Evolutionary conservation across 2,888 invertebrate genomes (phyloP).

Genomic region (Cetonia aurata): DNA sequence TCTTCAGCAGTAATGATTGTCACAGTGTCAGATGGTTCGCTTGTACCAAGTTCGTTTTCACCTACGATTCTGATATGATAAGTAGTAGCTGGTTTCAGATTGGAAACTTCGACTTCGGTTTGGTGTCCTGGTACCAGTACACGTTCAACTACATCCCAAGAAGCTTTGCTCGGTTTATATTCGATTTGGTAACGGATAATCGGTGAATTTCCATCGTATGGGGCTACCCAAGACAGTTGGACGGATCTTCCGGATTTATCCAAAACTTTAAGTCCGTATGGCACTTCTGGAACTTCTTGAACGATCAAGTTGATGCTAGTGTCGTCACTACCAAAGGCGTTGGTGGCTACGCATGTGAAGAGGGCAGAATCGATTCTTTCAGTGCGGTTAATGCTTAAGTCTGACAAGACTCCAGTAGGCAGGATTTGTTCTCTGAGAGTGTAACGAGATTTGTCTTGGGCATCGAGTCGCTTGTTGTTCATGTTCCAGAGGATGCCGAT

Average conservation of each 20-base stretch:
- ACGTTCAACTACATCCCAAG: conserved; percentile 89
- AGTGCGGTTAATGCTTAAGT: conserved; percentile 89
- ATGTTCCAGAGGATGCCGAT: conserved; percentile 96
- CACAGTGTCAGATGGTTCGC: conserved; percentile 92
- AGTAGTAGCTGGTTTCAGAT: conserved; percentile 89
- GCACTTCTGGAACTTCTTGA: conserved; percentile 92
- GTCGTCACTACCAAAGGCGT: conserved; percentile 94
- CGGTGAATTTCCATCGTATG: conserved; percentile 92
- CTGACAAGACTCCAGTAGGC: conserved; percentile 88
- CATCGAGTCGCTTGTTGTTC: conserved; percentile 92
- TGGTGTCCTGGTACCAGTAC: conserved; percentile 92
- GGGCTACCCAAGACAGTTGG: conserved; percentile 92
- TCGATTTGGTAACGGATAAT: conserved; percentile 84
- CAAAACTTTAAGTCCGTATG: conserved; percentile 87
- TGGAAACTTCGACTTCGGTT: conserved; percentile 90
- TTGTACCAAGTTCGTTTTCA: conserved; percentile 93
- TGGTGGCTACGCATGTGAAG: conserved; percentile 93
- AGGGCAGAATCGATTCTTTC: conserved; percentile 90
- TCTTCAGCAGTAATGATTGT: conserved; percentile 97
- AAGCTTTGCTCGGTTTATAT: conserved; percentile 87
- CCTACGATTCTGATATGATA: conserved; percentile 94
- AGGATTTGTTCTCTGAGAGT: conserved; percentile 90
- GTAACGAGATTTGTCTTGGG: conserved; percentile 90
- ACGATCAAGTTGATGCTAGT: conserved; percentile 96
- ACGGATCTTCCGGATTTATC: conserved; percentile 93